Evolutionary conservation across 2,888 invertebrate species (phyloP).

Genomic region (Eurytoma californica): DNA sequence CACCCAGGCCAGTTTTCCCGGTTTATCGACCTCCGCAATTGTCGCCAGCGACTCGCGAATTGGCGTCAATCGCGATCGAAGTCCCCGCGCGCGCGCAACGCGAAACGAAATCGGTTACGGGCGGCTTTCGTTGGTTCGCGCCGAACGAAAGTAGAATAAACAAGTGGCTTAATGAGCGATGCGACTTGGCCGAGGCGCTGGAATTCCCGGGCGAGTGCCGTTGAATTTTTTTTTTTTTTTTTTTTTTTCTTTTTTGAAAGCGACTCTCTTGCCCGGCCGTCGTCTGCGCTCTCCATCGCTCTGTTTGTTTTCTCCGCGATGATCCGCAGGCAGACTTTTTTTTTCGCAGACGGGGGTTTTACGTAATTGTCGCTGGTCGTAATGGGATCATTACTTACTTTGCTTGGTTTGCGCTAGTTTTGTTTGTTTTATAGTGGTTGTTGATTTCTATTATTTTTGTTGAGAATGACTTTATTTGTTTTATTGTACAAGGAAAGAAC

Average conservation of each 20-base stretch:
- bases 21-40: conserved; percentile 48
- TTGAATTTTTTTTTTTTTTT: too few species aligned
- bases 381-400: too few species aligned
- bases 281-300: background rate
- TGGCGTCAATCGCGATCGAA: conserved; percentile 8
- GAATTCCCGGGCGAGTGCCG: background rate
- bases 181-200: background rate
- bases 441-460: too few species aligned
- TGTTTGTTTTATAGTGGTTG: too few species aligned
- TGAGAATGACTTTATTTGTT: too few species aligned
- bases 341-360: background rate
- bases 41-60: background rate
- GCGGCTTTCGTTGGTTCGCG: background rate
- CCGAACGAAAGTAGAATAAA: conserved; percentile 33
- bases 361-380: background rate
- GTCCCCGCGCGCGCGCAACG: background rate
- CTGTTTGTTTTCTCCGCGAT: too few species aligned
- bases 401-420: too few species aligned
- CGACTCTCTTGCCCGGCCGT: background rate
- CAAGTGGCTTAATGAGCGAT: background rate
- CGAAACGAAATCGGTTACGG: conserved; percentile 23
- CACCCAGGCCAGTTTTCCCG: conserved; percentile 24
- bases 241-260: too few species aligned
- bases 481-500: too few species aligned
- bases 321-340: background rate